Evolutionary conservation across 2,888 invertebrate genomes (phyloP).

Genomic region (Pollenia angustigena): DNA sequence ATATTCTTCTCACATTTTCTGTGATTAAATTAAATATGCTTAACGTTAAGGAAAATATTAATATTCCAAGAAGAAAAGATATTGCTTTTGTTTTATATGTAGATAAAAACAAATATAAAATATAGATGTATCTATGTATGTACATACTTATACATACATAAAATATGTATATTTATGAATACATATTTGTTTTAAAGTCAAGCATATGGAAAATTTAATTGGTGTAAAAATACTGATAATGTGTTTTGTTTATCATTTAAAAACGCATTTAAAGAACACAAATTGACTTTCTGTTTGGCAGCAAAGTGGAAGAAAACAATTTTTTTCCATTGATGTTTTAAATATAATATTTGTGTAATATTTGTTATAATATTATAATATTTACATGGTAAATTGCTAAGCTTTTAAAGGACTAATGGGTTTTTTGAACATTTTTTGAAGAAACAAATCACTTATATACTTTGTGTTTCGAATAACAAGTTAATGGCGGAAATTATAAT

Average conservation of each 20-base stretch:
- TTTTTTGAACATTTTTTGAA: no score
- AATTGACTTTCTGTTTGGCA: background rate
- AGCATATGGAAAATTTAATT: slow-evolving; percentile 68
- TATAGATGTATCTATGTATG: background rate
- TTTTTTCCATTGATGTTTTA: no score
- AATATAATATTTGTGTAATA: no score
- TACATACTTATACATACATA: background rate
- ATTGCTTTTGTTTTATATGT: slow-evolving; percentile 1
- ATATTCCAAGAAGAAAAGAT: slow-evolving; percentile 26
- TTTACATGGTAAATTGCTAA: no score
- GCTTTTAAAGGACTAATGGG: no score
- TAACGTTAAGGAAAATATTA: slow-evolving; percentile 54
- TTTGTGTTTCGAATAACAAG: no score
- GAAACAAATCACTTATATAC: no score
- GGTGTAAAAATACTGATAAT: slow-evolving; percentile 59
- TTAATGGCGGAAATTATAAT: no score
- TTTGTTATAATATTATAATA: no score
- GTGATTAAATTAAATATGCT: slow-evolving; percentile 63
- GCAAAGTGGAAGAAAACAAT: background rate
- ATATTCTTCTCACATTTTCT: slow-evolving; percentile 5
- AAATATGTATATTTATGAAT: background rate
- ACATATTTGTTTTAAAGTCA: slow-evolving; percentile 35
- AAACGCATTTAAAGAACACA: background rate
- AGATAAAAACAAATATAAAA: no score
- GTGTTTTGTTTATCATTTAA: background rate